These are phyloP conservation scores for Pseudoips prasinana DNA, from an alignment of 2,888 invertebrate species.

Conservation along the genomic window DNA sequence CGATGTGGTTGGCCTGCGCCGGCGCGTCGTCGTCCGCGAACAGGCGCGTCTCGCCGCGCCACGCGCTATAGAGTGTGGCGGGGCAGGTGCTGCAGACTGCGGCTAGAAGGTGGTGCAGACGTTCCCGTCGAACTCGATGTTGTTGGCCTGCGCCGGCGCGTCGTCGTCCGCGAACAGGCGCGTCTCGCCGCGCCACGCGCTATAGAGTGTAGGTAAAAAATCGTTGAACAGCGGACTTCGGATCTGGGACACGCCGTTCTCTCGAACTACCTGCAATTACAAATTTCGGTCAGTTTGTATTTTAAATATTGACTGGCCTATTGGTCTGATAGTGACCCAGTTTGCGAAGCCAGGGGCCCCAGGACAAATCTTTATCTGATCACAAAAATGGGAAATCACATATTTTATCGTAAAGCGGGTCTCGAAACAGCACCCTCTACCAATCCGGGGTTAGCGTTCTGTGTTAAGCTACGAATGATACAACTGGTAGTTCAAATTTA, in stretches of 20 bases:
- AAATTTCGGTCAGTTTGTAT: too few species aligned
- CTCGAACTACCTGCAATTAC: constrained; percentile 59
- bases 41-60: constrained; percentile 50
- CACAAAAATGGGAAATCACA: too few species aligned
- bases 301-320: too few species aligned
- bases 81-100: too few species aligned
- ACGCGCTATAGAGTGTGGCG: constrained; percentile 67
- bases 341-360: too few species aligned
- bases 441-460: too few species aligned
- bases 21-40: constrained; percentile 42
- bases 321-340: too few species aligned
- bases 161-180: constrained; percentile 44
- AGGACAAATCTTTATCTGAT: too few species aligned
- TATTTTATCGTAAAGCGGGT: too few species aligned
- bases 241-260: constrained; percentile 50
- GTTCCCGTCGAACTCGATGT: constrained; percentile 70
- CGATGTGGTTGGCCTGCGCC: constrained; percentile 50
- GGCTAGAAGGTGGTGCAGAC: constrained; percentile 68
- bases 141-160: constrained; percentile 38
- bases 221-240: constrained; percentile 71
- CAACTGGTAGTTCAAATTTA: too few species aligned
- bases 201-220: constrained; percentile 71
- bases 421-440: too few species aligned
- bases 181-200: constrained; percentile 59
- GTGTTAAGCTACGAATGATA: too few species aligned